phyloP scores from a whole-genome alignment of 2,888 invertebrate species.

The Drosophila birchii region DNA sequence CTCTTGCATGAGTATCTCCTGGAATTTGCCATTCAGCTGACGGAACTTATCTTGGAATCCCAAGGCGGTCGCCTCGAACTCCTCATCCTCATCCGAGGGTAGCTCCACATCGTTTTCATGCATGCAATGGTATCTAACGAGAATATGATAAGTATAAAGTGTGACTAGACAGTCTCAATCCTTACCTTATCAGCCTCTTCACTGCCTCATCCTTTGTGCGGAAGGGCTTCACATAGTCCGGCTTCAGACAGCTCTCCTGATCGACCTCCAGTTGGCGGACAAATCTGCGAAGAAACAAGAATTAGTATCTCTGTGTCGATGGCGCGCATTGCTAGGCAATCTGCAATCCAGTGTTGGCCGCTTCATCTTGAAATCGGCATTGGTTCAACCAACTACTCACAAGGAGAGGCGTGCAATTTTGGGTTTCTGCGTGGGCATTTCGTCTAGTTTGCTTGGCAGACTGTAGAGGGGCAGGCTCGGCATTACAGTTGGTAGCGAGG shows the following conservation, averaged over 20 bases:
- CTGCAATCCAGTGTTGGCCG: conserved; percentile 60
- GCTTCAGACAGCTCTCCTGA: conserved; percentile 90
- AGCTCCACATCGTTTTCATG: conserved; percentile 87
- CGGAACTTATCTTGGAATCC: conserved; percentile 89
- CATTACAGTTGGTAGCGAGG: conserved; percentile 47
- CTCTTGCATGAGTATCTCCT: conserved; percentile 90
- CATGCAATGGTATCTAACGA: conserved; percentile 89
- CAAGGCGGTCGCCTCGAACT: conserved; percentile 89
- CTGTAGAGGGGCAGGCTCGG: conserved; percentile 44
- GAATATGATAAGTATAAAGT: not conserved
- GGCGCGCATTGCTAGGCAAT: not conserved
- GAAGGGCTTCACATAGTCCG: conserved; percentile 91
- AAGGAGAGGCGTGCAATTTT: conserved; percentile 85
- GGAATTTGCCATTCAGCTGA: conserved; percentile 90
- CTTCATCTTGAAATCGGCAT: conserved; percentile 69
- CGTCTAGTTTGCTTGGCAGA: conserved; percentile 78
- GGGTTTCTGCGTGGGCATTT: conserved; percentile 83
- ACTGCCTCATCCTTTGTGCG: conserved; percentile 90
- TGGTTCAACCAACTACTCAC: conserved; percentile 85
- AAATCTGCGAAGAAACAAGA: conserved; percentile 86
- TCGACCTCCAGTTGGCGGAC: conserved; percentile 91
- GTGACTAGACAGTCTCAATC: not conserved
- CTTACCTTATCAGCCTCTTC: conserved; percentile 88
- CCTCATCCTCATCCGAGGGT: conserved; percentile 88
- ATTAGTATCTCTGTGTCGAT: conserved; percentile 39